Conservation (phyloP, 2,797 vertebrate genomes). For the Amblyraja radiata region DNA sequence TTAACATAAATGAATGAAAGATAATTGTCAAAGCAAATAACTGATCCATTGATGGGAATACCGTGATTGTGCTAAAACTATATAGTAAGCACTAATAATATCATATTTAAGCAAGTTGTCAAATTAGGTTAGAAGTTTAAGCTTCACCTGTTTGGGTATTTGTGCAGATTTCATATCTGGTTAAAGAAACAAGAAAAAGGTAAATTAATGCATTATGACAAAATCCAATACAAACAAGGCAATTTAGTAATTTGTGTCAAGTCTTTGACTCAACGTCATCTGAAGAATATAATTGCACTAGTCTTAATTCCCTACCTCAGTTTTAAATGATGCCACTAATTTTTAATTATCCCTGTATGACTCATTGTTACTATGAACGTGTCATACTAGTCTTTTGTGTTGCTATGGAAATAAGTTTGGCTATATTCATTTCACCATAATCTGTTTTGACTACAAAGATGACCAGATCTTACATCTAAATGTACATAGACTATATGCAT, state of each 20-base stretch:
- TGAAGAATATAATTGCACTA: not conserved
- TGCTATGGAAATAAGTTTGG: not conserved
- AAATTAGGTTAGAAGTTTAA: not conserved
- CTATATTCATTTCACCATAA: not conserved
- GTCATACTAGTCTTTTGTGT: not conserved
- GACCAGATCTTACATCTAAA: no score
- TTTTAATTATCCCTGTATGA: not conserved
- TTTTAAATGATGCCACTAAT: not conserved
- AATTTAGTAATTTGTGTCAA: not conserved
- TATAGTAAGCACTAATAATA: not conserved
- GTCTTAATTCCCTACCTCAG: not conserved
- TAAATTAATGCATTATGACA: not conserved
- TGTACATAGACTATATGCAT: no score
- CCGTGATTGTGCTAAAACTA: not conserved
- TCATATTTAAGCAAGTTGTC: not conserved
- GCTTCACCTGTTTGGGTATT: constrained; percentile 75
- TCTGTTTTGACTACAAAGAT: not conserved
- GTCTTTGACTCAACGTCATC: not conserved
- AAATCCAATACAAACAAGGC: not conserved
- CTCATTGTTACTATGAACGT: not conserved
- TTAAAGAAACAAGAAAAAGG: constrained; percentile 41
- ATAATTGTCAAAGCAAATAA: not conserved
- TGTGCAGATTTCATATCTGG: constrained; percentile 66
- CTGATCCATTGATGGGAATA: no score
- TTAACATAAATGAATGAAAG: not conserved